Percentiles rank a stretch among this genome's conserved stretches.
phyloP scores from a whole-genome alignment of 2,888 invertebrate genomes.

The Idaea straminata region DNA sequence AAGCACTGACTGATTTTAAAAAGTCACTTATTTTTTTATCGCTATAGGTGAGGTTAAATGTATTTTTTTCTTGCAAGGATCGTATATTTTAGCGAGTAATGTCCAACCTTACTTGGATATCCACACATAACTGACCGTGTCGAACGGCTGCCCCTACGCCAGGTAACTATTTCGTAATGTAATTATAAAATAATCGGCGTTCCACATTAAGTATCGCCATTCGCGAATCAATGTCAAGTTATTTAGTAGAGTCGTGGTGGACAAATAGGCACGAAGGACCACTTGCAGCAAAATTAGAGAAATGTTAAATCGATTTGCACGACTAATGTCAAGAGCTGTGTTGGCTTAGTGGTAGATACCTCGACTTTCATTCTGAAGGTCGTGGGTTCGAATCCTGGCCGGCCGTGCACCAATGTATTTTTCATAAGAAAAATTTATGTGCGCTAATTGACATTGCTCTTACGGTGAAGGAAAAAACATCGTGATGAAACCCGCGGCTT shows the following conservation, averaged over 20 bases:
- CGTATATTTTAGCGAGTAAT: slow-evolving; percentile 32
- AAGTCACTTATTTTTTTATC: slow-evolving; percentile 7
- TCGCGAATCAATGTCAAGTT: slow-evolving; percentile 2
- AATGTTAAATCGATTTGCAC: too few relatives aligned
- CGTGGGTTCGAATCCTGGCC: too few relatives aligned
- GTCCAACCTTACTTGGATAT: slow-evolving; percentile 58
- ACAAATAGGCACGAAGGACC: not conserved
- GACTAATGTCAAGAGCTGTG: too few relatives aligned
- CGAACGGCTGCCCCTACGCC: slow-evolving; percentile 35
- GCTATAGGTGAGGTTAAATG: slow-evolving; percentile 1
- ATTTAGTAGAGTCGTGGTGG: not conserved
- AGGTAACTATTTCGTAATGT: slow-evolving; percentile 54
- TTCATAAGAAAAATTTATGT: too few relatives aligned
- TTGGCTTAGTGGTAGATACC: too few relatives aligned
- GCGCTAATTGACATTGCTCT: too few relatives aligned
- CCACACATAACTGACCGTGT: slow-evolving; percentile 62
- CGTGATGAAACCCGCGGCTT: too few relatives aligned
- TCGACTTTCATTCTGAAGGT: too few relatives aligned
- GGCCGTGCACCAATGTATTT: too few relatives aligned
- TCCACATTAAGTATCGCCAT: slow-evolving; percentile 22
- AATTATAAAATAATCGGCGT: slow-evolving; percentile 48
- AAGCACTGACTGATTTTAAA: slow-evolving; percentile 2
- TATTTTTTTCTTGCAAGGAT: slow-evolving; percentile 10
- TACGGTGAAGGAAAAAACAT: too few relatives aligned
- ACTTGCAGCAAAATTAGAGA: too few relatives aligned